These are phyloP conservation scores for Sarcophaga caerulescens DNA, from an alignment of 2,888 invertebrate species.

Conservation along the genomic window DNA sequence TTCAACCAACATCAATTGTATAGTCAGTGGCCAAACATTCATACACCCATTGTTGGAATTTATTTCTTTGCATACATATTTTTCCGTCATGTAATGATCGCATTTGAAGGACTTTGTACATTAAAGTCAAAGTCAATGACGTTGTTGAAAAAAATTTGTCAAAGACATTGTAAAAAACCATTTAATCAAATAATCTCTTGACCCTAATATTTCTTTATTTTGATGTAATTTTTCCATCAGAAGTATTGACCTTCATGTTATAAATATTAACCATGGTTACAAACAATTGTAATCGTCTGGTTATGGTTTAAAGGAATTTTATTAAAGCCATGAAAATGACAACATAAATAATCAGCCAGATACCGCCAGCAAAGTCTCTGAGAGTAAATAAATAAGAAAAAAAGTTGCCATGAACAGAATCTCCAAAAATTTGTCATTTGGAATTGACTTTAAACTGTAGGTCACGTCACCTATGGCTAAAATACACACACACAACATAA, in stretches of 20 bases:
- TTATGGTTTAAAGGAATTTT: too few species aligned
- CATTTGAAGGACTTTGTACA: conserved; percentile 7
- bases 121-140: conserved; percentile 45
- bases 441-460: too few species aligned
- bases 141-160: conserved; percentile 12
- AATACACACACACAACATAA: too few species aligned
- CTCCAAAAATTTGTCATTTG: too few species aligned
- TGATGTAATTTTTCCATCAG: not conserved
- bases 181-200: not conserved
- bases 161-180: conserved; percentile 1
- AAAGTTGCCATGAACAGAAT: too few species aligned
- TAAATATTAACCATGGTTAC: not conserved
- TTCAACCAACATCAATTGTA: not conserved
- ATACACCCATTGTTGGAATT: conserved; percentile 29
- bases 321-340: too few species aligned
- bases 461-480: too few species aligned
- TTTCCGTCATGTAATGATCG: conserved; percentile 27
- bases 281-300: not conserved
- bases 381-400: too few species aligned
- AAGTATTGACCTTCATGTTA: not conserved
- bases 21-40: not conserved
- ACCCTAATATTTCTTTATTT: not conserved
- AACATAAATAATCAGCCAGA: too few species aligned
- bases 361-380: too few species aligned
- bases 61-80: not conserved